These are phyloP conservation scores for Strix uralensis DNA, from an alignment of 2,113 vertebrate genomes.

Conservation along the genomic window DNA sequence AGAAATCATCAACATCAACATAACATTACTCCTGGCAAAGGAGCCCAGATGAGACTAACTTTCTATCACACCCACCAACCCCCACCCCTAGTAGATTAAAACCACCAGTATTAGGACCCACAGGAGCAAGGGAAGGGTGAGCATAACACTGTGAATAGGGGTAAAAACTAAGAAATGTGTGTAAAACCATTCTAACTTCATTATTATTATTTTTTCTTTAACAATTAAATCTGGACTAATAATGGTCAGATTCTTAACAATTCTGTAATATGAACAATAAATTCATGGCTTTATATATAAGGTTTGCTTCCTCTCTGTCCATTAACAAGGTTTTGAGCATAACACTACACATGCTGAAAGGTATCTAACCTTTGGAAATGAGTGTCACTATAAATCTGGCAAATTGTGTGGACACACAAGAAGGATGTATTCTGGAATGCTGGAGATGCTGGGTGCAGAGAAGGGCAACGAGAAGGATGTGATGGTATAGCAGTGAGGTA, in stretches of 20 bases:
- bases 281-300: not conserved
- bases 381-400: not conserved
- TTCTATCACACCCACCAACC: fast-evolving
- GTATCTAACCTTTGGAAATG: not conserved
- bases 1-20: not conserved
- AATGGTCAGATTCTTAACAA: not conserved
- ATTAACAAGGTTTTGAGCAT: not conserved
- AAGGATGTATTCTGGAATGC: not conserved
- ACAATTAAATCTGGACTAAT: not conserved
- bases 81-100: not conserved
- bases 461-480: not conserved
- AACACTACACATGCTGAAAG: not conserved
- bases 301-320: not conserved
- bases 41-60: not conserved
- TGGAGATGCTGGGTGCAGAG: not conserved
- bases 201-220: not conserved
- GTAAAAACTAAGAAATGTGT: not conserved
- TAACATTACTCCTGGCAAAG: not conserved
- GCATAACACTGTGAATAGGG: not conserved
- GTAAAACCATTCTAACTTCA: not conserved
- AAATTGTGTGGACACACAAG: not conserved
- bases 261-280: not conserved
- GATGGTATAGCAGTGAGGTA: not conserved
- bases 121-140: not conserved
- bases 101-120: not conserved